Conservation (phyloP, 2,888 invertebrate genomes). For the Dasysyrphus albostriatus region DNA sequence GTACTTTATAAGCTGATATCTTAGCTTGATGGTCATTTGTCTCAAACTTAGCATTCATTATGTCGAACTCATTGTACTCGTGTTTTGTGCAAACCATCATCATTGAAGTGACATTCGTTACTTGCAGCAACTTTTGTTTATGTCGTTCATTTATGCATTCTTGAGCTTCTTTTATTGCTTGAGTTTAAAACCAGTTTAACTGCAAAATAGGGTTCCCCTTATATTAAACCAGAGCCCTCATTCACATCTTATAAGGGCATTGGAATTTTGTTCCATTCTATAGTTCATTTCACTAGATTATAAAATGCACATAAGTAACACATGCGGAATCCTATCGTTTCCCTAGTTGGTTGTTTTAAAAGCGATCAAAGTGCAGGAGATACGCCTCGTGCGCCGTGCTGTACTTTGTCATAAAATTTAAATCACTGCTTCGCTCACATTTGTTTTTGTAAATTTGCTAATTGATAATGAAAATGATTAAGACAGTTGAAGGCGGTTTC, state of each 20-base stretch:
- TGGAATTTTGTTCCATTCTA: conserved; percentile 4
- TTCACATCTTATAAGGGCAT: not conserved
- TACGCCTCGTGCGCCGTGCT: not conserved
- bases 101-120: not conserved
- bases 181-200: not conserved
- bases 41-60: too few species aligned
- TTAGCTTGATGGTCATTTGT: too few species aligned
- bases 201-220: not conserved
- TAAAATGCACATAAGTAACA: not conserved
- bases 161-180: not conserved
- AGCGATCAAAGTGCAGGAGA: not conserved
- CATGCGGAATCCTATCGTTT: not conserved
- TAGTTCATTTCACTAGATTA: not conserved
- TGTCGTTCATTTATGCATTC: not conserved
- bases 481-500: not conserved
- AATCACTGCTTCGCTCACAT: conserved; percentile 35
- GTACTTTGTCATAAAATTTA: conserved; percentile 12
- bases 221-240: not conserved
- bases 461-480: conserved; percentile 57
- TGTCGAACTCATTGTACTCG: too few species aligned
- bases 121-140: not conserved
- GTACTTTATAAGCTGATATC: too few species aligned
- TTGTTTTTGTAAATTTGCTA: conserved; percentile 10
- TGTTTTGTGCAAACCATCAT: too few species aligned
- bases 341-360: not conserved